phyloP scores from a whole-genome alignment of 2,113 vertebrate genomes.

The Polypterus bichir region DNA sequence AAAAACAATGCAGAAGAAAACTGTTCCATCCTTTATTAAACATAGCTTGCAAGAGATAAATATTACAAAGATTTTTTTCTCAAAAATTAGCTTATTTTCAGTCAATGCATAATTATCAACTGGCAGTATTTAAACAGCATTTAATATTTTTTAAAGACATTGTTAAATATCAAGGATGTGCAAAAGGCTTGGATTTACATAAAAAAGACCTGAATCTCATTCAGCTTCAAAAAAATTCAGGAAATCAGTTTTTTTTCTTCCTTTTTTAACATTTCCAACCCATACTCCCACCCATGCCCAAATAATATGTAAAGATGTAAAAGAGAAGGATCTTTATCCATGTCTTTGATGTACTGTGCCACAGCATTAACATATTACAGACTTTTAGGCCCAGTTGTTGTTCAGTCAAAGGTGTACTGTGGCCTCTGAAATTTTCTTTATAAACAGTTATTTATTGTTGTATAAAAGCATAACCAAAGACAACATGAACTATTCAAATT shows the following conservation, averaged over 20 bases:
- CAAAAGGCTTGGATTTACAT: conserved; percentile 66
- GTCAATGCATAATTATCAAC: conserved; percentile 76
- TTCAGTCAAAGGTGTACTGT: not conserved
- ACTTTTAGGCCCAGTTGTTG: too few species aligned
- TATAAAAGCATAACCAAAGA: not conserved
- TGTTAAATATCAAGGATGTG: conserved; percentile 80
- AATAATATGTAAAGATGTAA: too few species aligned
- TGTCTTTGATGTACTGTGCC: too few species aligned
- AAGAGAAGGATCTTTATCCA: too few species aligned
- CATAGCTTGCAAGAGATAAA: conserved; percentile 97
- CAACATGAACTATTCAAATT: not conserved
- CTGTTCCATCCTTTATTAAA: conserved; percentile 97
- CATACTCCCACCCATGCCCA: too few species aligned
- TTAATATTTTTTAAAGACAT: conserved; percentile 71
- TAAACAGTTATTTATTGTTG: not conserved
- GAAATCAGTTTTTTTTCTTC: too few species aligned
- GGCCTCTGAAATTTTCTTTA: not conserved
- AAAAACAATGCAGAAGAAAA: conserved; percentile 46
- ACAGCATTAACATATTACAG: too few species aligned
- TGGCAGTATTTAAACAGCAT: conserved; percentile 82
- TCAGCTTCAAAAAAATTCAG: too few species aligned
- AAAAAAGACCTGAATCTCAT: conserved; percentile 35
- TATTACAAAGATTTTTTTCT: conserved; percentile 94
- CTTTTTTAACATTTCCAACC: too few species aligned
- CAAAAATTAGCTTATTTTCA: conserved; percentile 91